Conservation (phyloP, 2,113 vertebrate genomes). For the Urocynchramus pylzowi region DNA sequence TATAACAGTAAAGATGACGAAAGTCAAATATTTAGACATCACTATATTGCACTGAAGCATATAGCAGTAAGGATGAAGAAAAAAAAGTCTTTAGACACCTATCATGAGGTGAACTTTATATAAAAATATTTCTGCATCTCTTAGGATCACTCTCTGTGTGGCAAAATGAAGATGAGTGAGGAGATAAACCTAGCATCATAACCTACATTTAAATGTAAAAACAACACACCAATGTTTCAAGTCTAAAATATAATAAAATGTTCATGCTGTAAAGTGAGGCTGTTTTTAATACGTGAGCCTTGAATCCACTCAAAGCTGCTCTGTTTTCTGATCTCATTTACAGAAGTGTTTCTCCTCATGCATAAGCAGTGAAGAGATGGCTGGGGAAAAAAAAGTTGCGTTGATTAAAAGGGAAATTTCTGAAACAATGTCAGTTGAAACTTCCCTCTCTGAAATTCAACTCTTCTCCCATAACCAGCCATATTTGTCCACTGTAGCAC, state of each 20-base stretch:
- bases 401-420: conserved; percentile 48
- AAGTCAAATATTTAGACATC: not conserved
- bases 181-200: not conserved
- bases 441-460: not conserved
- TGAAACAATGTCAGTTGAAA: not conserved
- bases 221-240: not conserved
- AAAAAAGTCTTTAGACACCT: not conserved
- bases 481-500: not conserved
- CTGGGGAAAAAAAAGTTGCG: not conserved
- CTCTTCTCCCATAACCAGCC: not conserved
- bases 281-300: not conserved
- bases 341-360: conserved; percentile 4
- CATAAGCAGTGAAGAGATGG: not conserved
- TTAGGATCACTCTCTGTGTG: not conserved
- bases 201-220: not conserved
- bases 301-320: not conserved
- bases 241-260: not conserved
- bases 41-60: not conserved
- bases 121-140: not conserved
- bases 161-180: not conserved
- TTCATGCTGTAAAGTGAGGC: not conserved
- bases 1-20: not conserved
- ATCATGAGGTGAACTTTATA: not conserved
- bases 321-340: conserved; percentile 24
- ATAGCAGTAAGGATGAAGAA: not conserved